These are phyloP conservation scores for Apis mellifera DNA, from an alignment of 1,140 invertebrate species.

Conservation along the genomic window DNA sequence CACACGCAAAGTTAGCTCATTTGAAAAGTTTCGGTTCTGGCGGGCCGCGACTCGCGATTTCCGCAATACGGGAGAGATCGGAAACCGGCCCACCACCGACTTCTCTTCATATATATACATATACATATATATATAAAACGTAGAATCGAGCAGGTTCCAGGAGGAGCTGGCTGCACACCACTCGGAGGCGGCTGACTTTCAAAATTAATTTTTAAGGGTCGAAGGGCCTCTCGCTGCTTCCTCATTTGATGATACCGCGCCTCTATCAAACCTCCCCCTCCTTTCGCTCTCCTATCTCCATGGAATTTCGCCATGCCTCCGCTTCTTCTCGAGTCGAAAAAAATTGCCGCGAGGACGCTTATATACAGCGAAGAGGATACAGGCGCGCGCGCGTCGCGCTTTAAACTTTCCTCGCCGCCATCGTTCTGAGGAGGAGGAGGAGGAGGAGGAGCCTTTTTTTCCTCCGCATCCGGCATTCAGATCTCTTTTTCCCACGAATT, in stretches of 20 bases:
- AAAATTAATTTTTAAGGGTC: slow-evolving; percentile 76
- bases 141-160: slow-evolving; percentile 26
- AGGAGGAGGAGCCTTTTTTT: neutral
- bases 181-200: slow-evolving; percentile 62
- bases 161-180: slow-evolving; percentile 29
- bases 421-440: no score
- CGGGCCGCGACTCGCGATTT: slow-evolving; percentile 54
- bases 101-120: slow-evolving; percentile 22
- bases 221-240: slow-evolving; percentile 16
- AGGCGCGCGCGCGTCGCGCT: neutral
- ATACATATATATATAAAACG: neutral
- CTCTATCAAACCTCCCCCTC: slow-evolving; percentile 30
- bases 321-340: neutral
- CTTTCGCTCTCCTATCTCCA: neutral
- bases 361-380: neutral
- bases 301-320: neutral
- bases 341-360: neutral
- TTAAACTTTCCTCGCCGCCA: neutral
- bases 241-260: slow-evolving; percentile 36
- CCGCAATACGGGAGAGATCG: slow-evolving; percentile 53
- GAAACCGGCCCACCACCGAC: neutral
- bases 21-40: slow-evolving; percentile 69
- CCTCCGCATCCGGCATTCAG: no score
- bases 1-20: slow-evolving; percentile 77
- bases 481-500: neutral